Evolutionary conservation across 1,140 invertebrate species (phyloP).

Genomic region (Pachyrhynchus sulphureomaculatus): DNA sequence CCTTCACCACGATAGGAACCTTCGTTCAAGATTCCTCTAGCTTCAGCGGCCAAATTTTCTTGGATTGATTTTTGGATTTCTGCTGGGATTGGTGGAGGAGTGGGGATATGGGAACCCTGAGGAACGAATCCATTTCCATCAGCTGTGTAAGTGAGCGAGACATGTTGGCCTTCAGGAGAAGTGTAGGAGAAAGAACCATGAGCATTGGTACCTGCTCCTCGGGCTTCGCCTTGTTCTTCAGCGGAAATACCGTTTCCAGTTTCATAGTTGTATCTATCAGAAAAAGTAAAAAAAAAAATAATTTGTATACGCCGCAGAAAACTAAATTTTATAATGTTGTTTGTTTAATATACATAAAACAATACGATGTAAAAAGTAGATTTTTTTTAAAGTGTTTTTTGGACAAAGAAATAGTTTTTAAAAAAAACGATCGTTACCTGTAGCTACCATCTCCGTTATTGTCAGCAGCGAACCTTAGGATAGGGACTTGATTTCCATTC

Average conservation of each 20-base stretch:
- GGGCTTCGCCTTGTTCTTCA: conserved; percentile 44
- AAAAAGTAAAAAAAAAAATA: too few species aligned
- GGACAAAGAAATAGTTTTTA: too few species aligned
- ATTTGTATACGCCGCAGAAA: too few species aligned
- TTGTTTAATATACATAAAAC: too few species aligned
- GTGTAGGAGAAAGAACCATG: conserved; percentile 59
- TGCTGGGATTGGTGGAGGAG: conserved; percentile 53
- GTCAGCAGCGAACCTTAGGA: conserved; percentile 56
- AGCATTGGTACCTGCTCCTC: conserved; percentile 54
- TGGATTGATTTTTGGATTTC: conserved; percentile 54
- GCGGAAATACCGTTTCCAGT: conserved; percentile 36
- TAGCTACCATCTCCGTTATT: conserved; percentile 35
- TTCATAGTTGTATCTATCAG: too few species aligned
- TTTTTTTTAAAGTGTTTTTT: too few species aligned
- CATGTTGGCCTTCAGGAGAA: conserved; percentile 55
- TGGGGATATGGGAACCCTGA: conserved; percentile 53
- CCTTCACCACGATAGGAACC: conserved; percentile 16
- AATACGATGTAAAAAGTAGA: too few species aligned
- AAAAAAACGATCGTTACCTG: conserved; percentile 29
- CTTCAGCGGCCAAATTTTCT: conserved; percentile 47
- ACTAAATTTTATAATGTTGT: too few species aligned
- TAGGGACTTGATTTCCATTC: conserved; percentile 42
- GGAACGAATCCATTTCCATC: conserved; percentile 59
- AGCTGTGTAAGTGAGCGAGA: conserved; percentile 57
- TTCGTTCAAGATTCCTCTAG: conserved; percentile 35